A percentile compares a stretch with the other conserved stretches of the same genome.
These are phyloP conservation scores for Rhagoletis pomonella DNA, from an alignment of 1,140 invertebrate species.

Conservation along the genomic window DNA sequence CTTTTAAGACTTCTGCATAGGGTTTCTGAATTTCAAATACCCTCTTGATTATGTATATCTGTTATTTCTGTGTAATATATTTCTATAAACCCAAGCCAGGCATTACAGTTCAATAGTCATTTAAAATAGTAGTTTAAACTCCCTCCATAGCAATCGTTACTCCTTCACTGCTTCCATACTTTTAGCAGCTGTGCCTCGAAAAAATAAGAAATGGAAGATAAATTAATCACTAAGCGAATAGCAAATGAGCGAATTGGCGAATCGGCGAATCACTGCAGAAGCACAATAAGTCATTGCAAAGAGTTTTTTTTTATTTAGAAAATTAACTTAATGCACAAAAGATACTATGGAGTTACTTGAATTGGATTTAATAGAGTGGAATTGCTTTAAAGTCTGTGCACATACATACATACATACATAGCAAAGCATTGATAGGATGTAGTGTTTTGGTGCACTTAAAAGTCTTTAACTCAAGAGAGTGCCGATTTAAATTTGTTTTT, in stretches of 20 bases:
- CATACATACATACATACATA: no score
- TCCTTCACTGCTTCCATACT: background rate
- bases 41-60: no score
- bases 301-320: constrained; percentile 39
- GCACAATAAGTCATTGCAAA: constrained; percentile 12
- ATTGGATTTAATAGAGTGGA: constrained; percentile 20
- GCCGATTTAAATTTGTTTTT: no score
- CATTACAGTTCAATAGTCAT: no score
- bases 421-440: no score
- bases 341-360: background rate
- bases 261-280: background rate
- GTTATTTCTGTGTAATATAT: no score
- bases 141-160: background rate
- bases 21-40: no score
- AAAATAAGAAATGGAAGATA: background rate
- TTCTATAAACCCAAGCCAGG: no score
- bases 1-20: no score
- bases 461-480: no score
- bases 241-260: constrained; percentile 15
- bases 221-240: constrained; percentile 39
- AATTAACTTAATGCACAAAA: constrained; percentile 34
- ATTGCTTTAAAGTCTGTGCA: constrained; percentile 7
- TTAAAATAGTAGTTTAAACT: no score
- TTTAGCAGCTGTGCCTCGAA: background rate
- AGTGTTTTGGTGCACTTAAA: no score